Conservation (phyloP, 2,113 vertebrate genomes). For the Paradoxurus hermaphroditus region DNA sequence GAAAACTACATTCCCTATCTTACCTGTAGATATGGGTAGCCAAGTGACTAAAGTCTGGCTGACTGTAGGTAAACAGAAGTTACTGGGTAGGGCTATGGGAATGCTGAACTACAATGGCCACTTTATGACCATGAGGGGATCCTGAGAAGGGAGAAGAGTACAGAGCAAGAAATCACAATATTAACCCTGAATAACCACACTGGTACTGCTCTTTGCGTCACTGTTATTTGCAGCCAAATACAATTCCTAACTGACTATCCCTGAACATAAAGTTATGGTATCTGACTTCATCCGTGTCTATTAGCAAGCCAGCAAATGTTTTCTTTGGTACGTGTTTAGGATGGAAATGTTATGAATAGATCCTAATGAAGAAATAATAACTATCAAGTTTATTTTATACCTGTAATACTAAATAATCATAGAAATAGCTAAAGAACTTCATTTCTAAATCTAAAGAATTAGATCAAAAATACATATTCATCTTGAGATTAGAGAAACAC, state of each 20-base stretch:
- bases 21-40: not conserved
- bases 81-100: not conserved
- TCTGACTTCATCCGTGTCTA: not conserved
- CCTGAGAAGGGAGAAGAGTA: not conserved
- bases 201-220: not conserved
- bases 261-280: not conserved
- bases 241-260: not conserved
- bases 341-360: not conserved
- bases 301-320: not conserved
- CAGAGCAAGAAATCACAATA: not conserved
- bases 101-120: not conserved
- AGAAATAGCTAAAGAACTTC: not conserved
- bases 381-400: not conserved
- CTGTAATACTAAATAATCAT: not conserved
- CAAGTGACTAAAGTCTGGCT: not conserved
- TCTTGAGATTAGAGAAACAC: not conserved
- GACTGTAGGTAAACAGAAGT: not conserved
- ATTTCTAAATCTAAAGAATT: not conserved
- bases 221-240: not conserved
- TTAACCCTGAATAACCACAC: not conserved
- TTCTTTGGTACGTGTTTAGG: not conserved
- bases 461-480: not conserved
- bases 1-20: not conserved
- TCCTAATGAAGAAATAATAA: not conserved
- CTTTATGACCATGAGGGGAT: not conserved